Evolutionary conservation across 2,797 vertebrate species (phyloP), one percentile per base, ranked within the genome.

Genomic region (Antennarius maculatus): DNA sequence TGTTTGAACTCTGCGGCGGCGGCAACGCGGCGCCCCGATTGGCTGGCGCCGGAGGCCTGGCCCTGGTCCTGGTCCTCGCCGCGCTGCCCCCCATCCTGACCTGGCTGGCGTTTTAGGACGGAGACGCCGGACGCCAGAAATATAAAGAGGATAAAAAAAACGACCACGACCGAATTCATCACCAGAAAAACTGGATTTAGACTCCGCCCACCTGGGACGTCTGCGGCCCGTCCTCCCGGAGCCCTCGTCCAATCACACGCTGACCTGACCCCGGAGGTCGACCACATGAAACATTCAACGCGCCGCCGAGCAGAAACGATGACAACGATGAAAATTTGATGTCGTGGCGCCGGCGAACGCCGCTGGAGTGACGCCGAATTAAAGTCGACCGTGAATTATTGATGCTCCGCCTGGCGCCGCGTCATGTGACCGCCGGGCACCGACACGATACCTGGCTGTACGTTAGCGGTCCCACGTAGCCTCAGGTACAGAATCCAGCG

Each of bases 1-100:
- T 99, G 91, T 99, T 98, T 92, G 95, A 98, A 95, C 96, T 99
- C 84, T 99, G 97, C 81, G 92, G 94, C 70, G 90, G 94, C 57
- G 89, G 94, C 83, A 95, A 94, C 82, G 92, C 91, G 54, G 85
- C 88, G 43, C 89, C 93, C 16, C 81, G 86, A 61, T 82, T 92
- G 34, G 68, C 89, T 4, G 67, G 80, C 41, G 86, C 90, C 60
- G 67, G 82, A 54, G 86, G 94, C 83, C 72, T 90, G 62, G 81
- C 92, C 45, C 71, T 95, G 91, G 89, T 97, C 61, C 91, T 97
- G 70, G 92, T 76, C 61, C 91, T 97, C 69, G 92, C 76, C 80
- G 82, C 93, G 56, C 92, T 97, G 84, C 94, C 93, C 73, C 92
- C 94, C 78, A 77, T 97, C 89, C 92, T 95, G 86, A 94, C 94